Conservation (phyloP, 2,888 invertebrate genomes). For the Augiades crinisus region DNA sequence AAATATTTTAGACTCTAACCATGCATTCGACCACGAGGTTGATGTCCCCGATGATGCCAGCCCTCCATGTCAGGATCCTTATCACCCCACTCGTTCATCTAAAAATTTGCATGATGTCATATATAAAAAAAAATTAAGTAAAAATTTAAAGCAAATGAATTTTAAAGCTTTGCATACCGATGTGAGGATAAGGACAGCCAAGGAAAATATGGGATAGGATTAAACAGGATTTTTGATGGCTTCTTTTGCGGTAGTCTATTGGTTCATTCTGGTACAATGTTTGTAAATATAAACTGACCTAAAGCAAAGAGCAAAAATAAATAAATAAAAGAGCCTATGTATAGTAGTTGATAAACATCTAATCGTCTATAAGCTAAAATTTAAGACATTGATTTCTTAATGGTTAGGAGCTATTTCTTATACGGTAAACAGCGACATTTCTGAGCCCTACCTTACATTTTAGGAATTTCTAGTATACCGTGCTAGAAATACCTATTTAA, state of each 20-base stretch:
- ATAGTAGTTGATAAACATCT: too few relatives aligned
- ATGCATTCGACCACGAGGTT: slow-evolving; percentile 74
- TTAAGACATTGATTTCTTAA: too few relatives aligned
- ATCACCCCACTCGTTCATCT: slow-evolving; percentile 79
- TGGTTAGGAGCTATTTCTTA: too few relatives aligned
- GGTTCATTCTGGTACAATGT: slow-evolving; percentile 65
- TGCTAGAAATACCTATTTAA: too few relatives aligned
- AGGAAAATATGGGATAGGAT: slow-evolving; percentile 77
- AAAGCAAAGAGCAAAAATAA: slow-evolving; percentile 43
- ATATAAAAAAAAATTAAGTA: slow-evolving; percentile 32
- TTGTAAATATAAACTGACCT: slow-evolving; percentile 65
- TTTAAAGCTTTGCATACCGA: slow-evolving; percentile 56
- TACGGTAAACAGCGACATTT: too few relatives aligned
- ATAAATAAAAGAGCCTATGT: not conserved
- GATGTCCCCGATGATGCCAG: slow-evolving; percentile 74
- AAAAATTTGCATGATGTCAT: slow-evolving; percentile 22
- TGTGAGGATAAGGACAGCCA: slow-evolving; percentile 74
- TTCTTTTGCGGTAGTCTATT: slow-evolving; percentile 66
- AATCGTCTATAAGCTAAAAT: too few relatives aligned
- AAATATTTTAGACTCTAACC: slow-evolving; percentile 40
- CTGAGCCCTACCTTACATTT: too few relatives aligned
- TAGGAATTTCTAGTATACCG: too few relatives aligned
- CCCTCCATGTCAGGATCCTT: slow-evolving; percentile 72
- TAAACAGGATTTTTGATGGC: slow-evolving; percentile 58
- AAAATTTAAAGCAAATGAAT: slow-evolving; percentile 16